Evolutionary conservation across 2,113 vertebrate species (phyloP).

Genomic region (Oreochromis aureus): DNA sequence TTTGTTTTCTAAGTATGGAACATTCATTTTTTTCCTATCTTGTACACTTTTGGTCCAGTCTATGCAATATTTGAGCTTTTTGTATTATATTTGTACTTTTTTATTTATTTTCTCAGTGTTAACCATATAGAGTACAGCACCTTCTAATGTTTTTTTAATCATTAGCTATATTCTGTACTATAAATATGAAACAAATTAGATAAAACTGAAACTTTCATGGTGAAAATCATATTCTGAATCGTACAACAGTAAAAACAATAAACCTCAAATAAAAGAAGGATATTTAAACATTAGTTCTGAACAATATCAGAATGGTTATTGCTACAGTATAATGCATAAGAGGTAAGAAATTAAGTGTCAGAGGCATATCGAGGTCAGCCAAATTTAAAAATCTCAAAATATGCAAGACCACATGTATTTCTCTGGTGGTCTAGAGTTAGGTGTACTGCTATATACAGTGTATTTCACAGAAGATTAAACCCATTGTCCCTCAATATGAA

Average conservation of each 20-base stretch:
- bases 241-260: neutral
- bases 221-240: neutral
- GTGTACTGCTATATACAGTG: constrained; percentile 13
- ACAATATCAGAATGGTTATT: neutral
- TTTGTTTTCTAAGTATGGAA: neutral
- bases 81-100: neutral
- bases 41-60: neutral
- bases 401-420: neutral
- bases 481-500: constrained; percentile 56
- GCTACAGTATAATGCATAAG: neutral
- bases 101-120: neutral
- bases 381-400: neutral
- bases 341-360: neutral
- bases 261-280: neutral
- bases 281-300: neutral
- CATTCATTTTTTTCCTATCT: neutral
- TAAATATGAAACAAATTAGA: neutral
- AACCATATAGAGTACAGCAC: neutral
- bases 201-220: neutral
- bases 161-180: neutral
- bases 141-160: neutral
- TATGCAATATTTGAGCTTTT: neutral
- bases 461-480: constrained; percentile 60
- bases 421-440: constrained; percentile 25
- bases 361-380: neutral